Base-by-base conservation (phyloP, 2,888 invertebrate species). In the Beris chalybata region DNA sequence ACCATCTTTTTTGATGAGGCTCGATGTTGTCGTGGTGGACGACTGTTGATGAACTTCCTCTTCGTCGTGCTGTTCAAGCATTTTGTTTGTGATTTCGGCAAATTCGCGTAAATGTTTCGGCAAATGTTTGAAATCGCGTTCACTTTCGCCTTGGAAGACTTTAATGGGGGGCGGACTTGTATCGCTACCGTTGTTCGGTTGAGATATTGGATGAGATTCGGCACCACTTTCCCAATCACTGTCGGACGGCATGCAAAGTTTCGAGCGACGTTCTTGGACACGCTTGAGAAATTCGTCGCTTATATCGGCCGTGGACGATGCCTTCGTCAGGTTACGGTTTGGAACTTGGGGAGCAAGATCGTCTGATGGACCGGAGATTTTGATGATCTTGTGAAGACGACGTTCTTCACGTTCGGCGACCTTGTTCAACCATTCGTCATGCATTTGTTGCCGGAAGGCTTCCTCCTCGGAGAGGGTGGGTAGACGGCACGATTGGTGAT, bases 101-200 rank as follows among this genome's bases (percentile, higher is more conserved):
- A 92, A 91, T 74, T 93, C 92, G 75, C 87, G 87, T 75, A 93
- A 83, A 79, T 93, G 93, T 74, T 84, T 87, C 5, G 93, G 93
- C 69, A 92, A 82, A 69, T 85, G 85, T 65, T 83, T 83, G 53
- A 87, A 82, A 73, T 87, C 87, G 67, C 84, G 85, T 75, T 85
- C 83, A 79, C 85, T 75, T 57, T 77, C 75, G 67, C 88, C 88
- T 75, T 90, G 89, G 54, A 90, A 85, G 64, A 91, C 84, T 79
- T 85, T 87, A 71, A 85, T 82, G 0, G 79, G 78, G 55, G 66
- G 79, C 67, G 82, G 79, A 76, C 45, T 54, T 38, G 48, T 57
- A 15, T 31, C 38, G 15, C 15, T 32, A 4, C n/a, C 13, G 12
- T 55, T 22, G 13, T 52, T n/a, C 29, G 79, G 81, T 31, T 82